phyloP scores from a whole-genome alignment of 2,888 invertebrate species.

The Ophion slaviceki region DNA sequence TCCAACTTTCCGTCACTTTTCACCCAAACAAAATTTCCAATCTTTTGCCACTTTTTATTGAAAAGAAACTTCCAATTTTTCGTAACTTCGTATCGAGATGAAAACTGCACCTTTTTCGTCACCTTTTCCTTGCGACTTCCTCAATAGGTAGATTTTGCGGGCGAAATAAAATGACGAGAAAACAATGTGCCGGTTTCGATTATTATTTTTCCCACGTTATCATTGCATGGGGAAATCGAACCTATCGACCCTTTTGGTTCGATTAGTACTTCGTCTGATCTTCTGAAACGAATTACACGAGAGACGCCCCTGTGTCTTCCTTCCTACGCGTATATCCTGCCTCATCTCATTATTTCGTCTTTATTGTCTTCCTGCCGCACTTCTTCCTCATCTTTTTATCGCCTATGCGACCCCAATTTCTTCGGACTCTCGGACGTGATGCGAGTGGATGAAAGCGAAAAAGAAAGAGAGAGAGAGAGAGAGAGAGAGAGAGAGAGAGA shows the following conservation, averaged over 20 bases:
- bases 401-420: constrained; percentile 62
- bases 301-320: constrained; percentile 54
- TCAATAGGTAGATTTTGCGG: too few species aligned
- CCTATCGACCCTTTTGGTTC: constrained; percentile 64
- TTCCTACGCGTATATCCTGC: constrained; percentile 52
- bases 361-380: constrained; percentile 44
- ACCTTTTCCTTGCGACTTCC: too few species aligned
- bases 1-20: too few species aligned
- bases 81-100: too few species aligned
- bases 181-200: too few species aligned
- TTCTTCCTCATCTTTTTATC: constrained; percentile 58
- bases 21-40: rapidly evolving
- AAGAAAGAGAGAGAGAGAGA: neutral
- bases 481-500: constrained; percentile 12
- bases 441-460: constrained; percentile 13
- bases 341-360: constrained; percentile 64
- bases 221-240: constrained; percentile 20
- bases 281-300: constrained; percentile 43
- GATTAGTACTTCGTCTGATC: constrained; percentile 42
- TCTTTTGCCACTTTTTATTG: too few species aligned
- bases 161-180: too few species aligned
- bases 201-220: constrained; percentile 15
- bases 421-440: constrained; percentile 23
- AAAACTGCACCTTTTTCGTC: too few species aligned
- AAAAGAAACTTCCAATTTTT: neutral